These are phyloP conservation scores for Apaloderma vittatum DNA, from an alignment of 2,113 vertebrate species.

Conservation along the genomic window DNA sequence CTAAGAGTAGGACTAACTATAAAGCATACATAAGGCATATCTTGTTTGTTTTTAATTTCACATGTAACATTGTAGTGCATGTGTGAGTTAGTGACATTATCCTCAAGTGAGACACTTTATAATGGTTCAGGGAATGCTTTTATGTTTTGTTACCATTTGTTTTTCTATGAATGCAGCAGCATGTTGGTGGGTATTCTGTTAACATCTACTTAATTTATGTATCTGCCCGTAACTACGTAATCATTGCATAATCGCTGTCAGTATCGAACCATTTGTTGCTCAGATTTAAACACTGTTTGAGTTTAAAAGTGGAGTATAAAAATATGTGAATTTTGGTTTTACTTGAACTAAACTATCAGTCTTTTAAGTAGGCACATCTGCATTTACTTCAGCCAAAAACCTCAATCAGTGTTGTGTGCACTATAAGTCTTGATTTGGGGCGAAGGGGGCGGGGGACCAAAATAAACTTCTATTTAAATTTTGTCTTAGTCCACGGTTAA, in stretches of 20 bases:
- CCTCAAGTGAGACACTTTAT: slow-evolving; percentile 70
- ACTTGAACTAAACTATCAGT: slow-evolving; percentile 79
- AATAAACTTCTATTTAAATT: slow-evolving; percentile 51
- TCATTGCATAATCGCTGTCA: slow-evolving; percentile 48
- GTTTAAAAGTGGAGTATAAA: slow-evolving; percentile 64
- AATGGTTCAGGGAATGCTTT: slow-evolving; percentile 78
- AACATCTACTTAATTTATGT: slow-evolving; percentile 58
- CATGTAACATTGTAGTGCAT: slow-evolving; percentile 74
- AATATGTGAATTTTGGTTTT: slow-evolving; percentile 81
- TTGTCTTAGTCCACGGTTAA: slow-evolving; percentile 43
- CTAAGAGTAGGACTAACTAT: slow-evolving; percentile 66
- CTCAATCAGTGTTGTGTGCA: slow-evolving; percentile 66
- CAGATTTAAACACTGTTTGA: slow-evolving; percentile 78
- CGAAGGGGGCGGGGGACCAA: slow-evolving; percentile 51
- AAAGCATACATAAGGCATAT: slow-evolving; percentile 70
- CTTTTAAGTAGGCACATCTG: slow-evolving; percentile 61
- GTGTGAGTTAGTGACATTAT: slow-evolving; percentile 66
- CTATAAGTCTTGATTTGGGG: slow-evolving; percentile 69
- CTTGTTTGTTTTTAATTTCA: slow-evolving; percentile 74
- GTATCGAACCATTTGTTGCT: slow-evolving; percentile 69
- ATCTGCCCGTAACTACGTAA: slow-evolving; percentile 23
- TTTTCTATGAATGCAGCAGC: slow-evolving; percentile 54
- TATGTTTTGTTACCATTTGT: slow-evolving; percentile 39
- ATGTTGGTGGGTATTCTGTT: slow-evolving; percentile 31
- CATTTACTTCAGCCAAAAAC: slow-evolving; percentile 58